Evolutionary conservation across 2,797 vertebrate genomes (phyloP), one percentile per base, ranked within the genome.

Genomic region (Kryptopterus vitreolus): DNA sequence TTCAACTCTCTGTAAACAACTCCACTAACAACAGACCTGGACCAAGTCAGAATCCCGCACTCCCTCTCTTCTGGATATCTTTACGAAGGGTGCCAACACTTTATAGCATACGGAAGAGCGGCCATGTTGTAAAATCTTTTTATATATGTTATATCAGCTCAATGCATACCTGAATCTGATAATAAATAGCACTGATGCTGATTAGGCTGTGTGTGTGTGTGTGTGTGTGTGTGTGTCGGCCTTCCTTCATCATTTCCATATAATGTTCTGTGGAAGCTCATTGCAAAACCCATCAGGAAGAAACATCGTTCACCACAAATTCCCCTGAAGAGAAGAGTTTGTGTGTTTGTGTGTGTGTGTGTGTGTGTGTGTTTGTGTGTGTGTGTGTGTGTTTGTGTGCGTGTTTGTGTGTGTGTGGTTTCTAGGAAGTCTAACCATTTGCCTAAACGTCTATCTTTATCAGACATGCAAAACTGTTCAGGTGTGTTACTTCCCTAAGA

Each of bases 381-480:
- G 33, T 52, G 20, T 65, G 22, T 78, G 13, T 52, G 48, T 71
- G 20, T 73, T 26, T 57, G 52, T 76, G 76, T 86, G 33, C 10
- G 6, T 52, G 48, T 55, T 9, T 73, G 50, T 57, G 52, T 77
- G 76, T 86, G 33, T 52, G 20, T 65, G 22, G 76, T 58, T 61
- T 73, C 74, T 81, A 73, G 76, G 78, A 81, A 80, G 22, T 24
- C 38, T 59, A 59, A 78, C 77, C 58, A 85, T 85, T 85, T 85
- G 80, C 79, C 55, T 85, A 82, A 79, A 83, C 46, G 10, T 63
- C 35, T 31, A 9, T 66, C 10, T 58, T 79, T 81, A 63, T 76
- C 35, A 76, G 31, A 66, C 65, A 93, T 90, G 90, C 88, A 92
- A 92, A 92, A 74, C 79, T 75, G 33, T 26, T 53, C 35, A 13